Evolutionary conservation across 1,140 invertebrate species (phyloP), one percentile per base, ranked within the genome.

Genomic region (Drosophila sechellia): DNA sequence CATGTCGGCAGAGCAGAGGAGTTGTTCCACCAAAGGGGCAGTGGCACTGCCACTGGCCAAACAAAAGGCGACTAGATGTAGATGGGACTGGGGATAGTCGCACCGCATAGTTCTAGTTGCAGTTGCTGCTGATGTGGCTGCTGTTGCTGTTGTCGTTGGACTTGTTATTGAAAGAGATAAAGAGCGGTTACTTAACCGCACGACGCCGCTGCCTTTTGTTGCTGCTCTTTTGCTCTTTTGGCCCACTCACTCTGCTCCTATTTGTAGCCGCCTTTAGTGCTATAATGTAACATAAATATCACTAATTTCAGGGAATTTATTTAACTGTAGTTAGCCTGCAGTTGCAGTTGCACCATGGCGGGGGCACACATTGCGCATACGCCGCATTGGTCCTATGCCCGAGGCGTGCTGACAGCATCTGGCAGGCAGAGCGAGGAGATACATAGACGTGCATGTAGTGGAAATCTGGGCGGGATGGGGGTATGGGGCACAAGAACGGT

Each of bases 271-370:
- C 78, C 78, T 78, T 78, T 79, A 58, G 74, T 79, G 71, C 70
- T 69, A 69, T 89, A 89, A 89, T 89, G 79, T 71, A 58, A 63
- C 84, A 89, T 89, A 90, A 89, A 89, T 89, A 89, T 89, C 74
- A 90, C 84, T 89, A 89, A 89, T 89, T 89, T 89, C 72, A 65
- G 66, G 65, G 70, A 87, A 89, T 89, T 89, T 89, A 89, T 89
- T 89, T 89, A 89, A 80, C 84, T 74, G 58, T 68, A 84, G 64
- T 89, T 68, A 53, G 75, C 64, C 74, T 77, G 83, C 83, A 81
- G 65, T 25, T 48, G 64, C 45, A 37, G 40, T 35, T 52, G 39
- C 25, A 31, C 12, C 31, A 20, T 11, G 61, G 66, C 12, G 22
- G 63, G 39, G 22, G 37, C 25, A 56, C 61, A 76, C 61, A 89